These are phyloP conservation scores for Platycnemis pennipes DNA, from an alignment of 2,888 invertebrate genomes.

Conservation along the genomic window DNA sequence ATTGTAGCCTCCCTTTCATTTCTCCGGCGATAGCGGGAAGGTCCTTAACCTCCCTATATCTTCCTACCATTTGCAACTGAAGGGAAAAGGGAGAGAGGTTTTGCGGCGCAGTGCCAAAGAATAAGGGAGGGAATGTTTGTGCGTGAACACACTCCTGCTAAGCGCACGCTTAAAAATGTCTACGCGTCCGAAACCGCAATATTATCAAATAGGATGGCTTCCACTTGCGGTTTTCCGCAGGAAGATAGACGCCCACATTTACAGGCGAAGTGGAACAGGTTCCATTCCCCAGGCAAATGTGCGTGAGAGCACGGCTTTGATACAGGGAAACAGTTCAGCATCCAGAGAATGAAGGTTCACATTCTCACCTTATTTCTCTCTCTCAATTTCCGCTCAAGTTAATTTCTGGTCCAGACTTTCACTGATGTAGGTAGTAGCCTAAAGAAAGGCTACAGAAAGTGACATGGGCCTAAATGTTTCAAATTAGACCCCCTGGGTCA, in stretches of 20 bases:
- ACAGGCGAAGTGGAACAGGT: background rate
- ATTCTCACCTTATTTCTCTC: background rate
- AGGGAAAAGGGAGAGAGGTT: background rate
- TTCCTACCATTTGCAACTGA: background rate
- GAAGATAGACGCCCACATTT: background rate
- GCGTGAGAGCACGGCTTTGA: background rate
- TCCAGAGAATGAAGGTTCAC: background rate
- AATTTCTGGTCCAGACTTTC: background rate
- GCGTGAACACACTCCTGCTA: background rate
- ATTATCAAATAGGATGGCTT: background rate
- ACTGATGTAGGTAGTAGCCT: background rate
- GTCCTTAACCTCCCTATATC: background rate
- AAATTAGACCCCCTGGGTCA: background rate
- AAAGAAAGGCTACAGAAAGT: background rate
- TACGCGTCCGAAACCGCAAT: background rate
- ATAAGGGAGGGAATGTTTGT: background rate
- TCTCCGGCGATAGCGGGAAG: background rate
- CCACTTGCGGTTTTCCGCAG: background rate
- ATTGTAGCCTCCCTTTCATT: background rate
- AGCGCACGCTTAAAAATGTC: background rate
- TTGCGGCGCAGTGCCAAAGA: background rate
- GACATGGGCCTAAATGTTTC: background rate
- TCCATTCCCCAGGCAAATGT: background rate
- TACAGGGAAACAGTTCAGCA: background rate
- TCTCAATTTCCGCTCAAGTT: background rate